These are phyloP conservation scores for Atta cephalotes DNA, from an alignment of 1,140 invertebrate species.

Conservation along the genomic window DNA sequence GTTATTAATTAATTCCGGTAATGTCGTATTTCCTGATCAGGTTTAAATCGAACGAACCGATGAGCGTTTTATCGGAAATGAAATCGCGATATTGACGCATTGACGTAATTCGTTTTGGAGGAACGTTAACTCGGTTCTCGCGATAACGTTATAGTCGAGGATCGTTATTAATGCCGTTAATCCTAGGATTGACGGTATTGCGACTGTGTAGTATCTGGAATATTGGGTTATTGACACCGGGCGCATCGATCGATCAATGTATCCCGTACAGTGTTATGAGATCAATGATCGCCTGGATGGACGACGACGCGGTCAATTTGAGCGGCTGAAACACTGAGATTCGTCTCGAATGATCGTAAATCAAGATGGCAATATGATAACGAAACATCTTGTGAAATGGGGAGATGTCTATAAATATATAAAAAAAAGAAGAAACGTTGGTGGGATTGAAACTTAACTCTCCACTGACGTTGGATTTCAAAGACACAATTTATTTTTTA, in stretches of 20 bases:
- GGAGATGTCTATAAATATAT: background rate
- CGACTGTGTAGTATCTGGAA: conserved; percentile 21
- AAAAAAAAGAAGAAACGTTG: background rate
- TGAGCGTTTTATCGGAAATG: conserved; percentile 39
- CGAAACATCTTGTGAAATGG: background rate
- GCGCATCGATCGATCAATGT: conserved; percentile 16
- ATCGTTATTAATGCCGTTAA: conserved; percentile 59
- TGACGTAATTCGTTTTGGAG: conserved; percentile 51
- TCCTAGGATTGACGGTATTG: conserved; percentile 30
- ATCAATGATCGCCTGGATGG: conserved; percentile 14
- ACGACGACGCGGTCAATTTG: conserved; percentile 21
- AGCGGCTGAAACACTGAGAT: conserved; percentile 27
- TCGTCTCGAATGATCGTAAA: conserved; percentile 9
- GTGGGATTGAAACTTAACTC: background rate
- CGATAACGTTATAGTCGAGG: conserved; percentile 36
- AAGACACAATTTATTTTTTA: no score
- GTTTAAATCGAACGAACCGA: background rate
- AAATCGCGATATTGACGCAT: conserved; percentile 57
- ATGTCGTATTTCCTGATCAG: background rate
- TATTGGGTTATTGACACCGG: conserved; percentile 50
- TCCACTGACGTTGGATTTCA: no score
- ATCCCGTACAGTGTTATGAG: background rate
- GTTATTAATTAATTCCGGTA: conserved; percentile 59
- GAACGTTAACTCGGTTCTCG: conserved; percentile 42
- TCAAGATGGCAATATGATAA: conserved; percentile 22